Conservation (phyloP, 2,888 invertebrate species). For the Xylocampa areola region DNA sequence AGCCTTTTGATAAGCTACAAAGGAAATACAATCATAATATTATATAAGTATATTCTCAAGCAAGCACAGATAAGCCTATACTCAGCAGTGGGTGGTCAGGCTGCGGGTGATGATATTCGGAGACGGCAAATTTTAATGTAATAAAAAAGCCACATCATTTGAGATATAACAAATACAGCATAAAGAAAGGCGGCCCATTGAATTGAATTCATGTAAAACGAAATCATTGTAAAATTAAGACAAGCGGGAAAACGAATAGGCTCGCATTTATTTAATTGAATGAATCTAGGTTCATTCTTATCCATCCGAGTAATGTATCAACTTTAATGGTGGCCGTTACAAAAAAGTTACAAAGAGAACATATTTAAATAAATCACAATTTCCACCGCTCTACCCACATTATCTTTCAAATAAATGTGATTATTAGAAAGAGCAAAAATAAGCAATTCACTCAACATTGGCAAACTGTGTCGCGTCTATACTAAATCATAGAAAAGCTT, state of each 20-base stretch:
- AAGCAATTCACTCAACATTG: constrained; percentile 72
- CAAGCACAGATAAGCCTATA: too few relatives aligned
- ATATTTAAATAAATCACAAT: constrained; percentile 72
- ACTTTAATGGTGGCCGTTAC: constrained; percentile 56
- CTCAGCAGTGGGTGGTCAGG: too few relatives aligned
- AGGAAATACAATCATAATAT: too few relatives aligned
- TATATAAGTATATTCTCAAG: too few relatives aligned
- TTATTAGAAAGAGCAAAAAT: constrained; percentile 76
- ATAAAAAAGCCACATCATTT: too few relatives aligned
- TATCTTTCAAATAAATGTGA: constrained; percentile 71
- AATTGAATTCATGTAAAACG: neutral
- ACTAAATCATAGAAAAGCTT: constrained; percentile 75
- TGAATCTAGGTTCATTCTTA: constrained; percentile 38
- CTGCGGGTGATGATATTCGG: too few relatives aligned
- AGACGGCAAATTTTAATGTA: too few relatives aligned
- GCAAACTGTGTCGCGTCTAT: constrained; percentile 74
- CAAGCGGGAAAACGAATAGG: constrained; percentile 9
- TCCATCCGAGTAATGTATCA: constrained; percentile 53
- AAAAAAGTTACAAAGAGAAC: constrained; percentile 64
- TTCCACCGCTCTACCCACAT: constrained; percentile 66
- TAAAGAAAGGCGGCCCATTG: too few relatives aligned
- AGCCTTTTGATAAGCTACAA: too few relatives aligned
- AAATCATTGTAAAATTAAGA: neutral
- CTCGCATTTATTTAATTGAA: constrained; percentile 21
- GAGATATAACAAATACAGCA: too few relatives aligned